phyloP scores from a whole-genome alignment of 2,113 vertebrate species.

The Megaceryle maxima region DNA sequence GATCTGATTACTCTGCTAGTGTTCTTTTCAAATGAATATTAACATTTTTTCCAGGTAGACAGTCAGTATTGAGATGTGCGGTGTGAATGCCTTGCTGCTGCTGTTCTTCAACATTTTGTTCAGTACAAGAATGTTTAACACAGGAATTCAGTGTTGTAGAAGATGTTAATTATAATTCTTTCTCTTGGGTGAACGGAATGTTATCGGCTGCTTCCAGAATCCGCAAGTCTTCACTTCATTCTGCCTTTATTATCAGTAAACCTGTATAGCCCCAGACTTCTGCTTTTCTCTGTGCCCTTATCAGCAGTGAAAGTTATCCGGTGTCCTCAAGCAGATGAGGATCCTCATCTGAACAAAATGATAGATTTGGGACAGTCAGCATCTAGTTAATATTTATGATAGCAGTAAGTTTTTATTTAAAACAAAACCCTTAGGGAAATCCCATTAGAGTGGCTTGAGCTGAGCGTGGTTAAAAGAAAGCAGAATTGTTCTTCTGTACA shows the following conservation, averaged over 20 bases:
- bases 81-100: not conserved
- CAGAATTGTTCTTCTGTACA: not conserved
- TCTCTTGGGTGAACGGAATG: accelerated
- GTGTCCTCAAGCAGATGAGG: constrained; percentile 6
- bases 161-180: not conserved
- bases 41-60: not conserved
- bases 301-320: not conserved
- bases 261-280: not conserved
- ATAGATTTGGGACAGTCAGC: not conserved
- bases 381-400: constrained; percentile 27
- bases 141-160: not conserved
- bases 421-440: constrained; percentile 14
- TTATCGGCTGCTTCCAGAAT: not conserved
- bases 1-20: constrained; percentile 12
- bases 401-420: constrained; percentile 13
- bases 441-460: not conserved
- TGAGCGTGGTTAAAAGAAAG: not conserved
- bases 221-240: not conserved
- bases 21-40: constrained; percentile 55
- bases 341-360: not conserved
- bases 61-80: not conserved
- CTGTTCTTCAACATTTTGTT: not conserved
- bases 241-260: not conserved
- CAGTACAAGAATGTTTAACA: not conserved
- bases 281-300: not conserved